A percentile compares a stretch with the other conserved stretches of the same genome.
Evolutionary conservation across 2,113 vertebrate genomes (phyloP).

Genomic region (Sapajus apella): DNA sequence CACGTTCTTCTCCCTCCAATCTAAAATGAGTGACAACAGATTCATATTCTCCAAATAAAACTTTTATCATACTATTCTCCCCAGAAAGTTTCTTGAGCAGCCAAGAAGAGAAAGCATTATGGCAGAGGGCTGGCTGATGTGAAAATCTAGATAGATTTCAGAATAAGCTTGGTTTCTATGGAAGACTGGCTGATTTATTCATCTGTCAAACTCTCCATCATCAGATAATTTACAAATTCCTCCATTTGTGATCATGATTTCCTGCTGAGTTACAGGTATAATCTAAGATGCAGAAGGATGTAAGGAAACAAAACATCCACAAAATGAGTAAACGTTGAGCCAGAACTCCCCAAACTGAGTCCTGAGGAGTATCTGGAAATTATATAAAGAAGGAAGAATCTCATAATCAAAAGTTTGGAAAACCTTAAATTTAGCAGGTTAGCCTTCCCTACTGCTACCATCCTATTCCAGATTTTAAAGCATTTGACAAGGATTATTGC

Average conservation of each 20-base stretch:
- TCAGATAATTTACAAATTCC: conserved; percentile 10
- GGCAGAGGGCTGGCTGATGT: not conserved
- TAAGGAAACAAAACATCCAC: not conserved
- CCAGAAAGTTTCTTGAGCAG: not conserved
- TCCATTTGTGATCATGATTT: not conserved
- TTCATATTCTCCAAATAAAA: conserved; percentile 8
- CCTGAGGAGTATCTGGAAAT: not conserved
- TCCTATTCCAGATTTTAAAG: not conserved
- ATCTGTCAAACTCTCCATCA: not conserved
- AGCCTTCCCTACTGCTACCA: not conserved
- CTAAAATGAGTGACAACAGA: not conserved
- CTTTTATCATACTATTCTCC: not conserved
- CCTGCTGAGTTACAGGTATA: not conserved
- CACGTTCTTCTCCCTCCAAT: not conserved
- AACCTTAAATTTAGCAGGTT: not conserved
- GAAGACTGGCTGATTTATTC: not conserved
- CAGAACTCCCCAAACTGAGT: not conserved
- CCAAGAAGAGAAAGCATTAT: not conserved
- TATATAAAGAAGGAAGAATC: not conserved
- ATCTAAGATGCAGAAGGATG: not conserved
- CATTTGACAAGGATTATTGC: not conserved
- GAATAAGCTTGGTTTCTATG: not conserved
- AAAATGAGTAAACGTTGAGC: not conserved
- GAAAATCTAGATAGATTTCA: not conserved
- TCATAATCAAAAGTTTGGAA: not conserved